Evolutionary conservation across 2,797 vertebrate species (phyloP), one percentile per base, ranked within the genome.

Genomic region (Phrynocephalus forsythii): DNA sequence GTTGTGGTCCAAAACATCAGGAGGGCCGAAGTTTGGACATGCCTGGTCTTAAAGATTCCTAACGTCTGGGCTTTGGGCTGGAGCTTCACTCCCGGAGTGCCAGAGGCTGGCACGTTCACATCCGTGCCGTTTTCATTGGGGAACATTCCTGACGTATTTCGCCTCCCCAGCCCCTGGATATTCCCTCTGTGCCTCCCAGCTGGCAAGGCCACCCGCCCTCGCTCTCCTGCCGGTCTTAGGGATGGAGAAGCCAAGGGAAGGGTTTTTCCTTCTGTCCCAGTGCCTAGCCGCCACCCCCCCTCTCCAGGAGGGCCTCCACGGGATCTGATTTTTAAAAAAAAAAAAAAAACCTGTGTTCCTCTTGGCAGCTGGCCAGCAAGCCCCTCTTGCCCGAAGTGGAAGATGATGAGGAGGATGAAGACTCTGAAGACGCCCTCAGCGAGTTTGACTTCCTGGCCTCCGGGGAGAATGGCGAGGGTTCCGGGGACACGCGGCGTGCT

Each of bases 391-490:
- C 98, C 2, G 98, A 98, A 85, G 94, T 98, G 88, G 98, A 98
- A 90, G 98, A 98, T 0, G 98, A 98, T 83, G 98, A 98, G 0
- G 98, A 98, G 0, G 98, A 98, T 44, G 98, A 98, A 0, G 98
- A 98, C 95, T 98, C 98, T 0, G 98, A 98, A 92, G 98, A 99
- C 0, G 98, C 98, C 75, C 97, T 98, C 91, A 97, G 96, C 63
- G 98, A 99, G 91, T 99, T 99, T 91, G 97, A 98, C 91, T 99
- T 98, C 95, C 93, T 99, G 93, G 98, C 97, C 93, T 98, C 98
- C 0, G 98, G 98, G 94, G 98, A 98, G 93, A 98, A 98, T 18
- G 97, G 97, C 83, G 98, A 98, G 90, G 97, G 97, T 76, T 96
- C 98, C 28, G 97, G 97, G 80, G 98, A 98, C 93, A 96, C 97